Conservation (phyloP, 2,888 invertebrate species). For the Tillus elongatus region DNA sequence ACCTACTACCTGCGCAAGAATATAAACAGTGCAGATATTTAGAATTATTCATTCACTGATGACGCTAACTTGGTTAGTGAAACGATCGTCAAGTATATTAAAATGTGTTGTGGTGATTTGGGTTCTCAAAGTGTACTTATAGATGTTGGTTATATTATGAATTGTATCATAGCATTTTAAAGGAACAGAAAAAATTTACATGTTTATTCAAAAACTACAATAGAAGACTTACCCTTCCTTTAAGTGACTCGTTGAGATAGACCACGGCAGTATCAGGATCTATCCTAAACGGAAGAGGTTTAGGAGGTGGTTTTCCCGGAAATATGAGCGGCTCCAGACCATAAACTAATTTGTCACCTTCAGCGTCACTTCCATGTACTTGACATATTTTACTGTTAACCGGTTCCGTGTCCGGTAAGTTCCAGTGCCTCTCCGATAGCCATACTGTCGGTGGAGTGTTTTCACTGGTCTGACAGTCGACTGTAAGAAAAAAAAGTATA, state of each 20-base stretch:
- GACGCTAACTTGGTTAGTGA: too few relatives aligned
- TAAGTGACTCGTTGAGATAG: constrained; percentile 67
- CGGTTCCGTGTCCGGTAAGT: constrained; percentile 58
- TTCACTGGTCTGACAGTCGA: constrained; percentile 22
- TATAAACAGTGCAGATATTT: too few relatives aligned
- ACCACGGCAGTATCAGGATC: constrained; percentile 67
- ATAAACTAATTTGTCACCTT: constrained; percentile 55
- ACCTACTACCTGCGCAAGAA: too few relatives aligned
- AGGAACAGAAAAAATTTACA: too few relatives aligned
- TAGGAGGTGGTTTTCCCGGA: constrained; percentile 33
- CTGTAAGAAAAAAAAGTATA: constrained; percentile 19
- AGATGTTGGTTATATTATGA: too few relatives aligned
- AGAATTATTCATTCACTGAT: too few relatives aligned
- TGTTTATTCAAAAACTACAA: background rate
- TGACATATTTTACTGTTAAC: constrained; percentile 64
- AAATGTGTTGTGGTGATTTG: too few relatives aligned
- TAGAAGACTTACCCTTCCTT: constrained; percentile 56
- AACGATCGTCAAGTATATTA: too few relatives aligned
- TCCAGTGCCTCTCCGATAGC: constrained; percentile 63
- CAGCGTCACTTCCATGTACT: constrained; percentile 59
- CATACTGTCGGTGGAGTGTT: constrained; percentile 50
- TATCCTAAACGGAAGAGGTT: constrained; percentile 64
- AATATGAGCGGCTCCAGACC: constrained; percentile 53
- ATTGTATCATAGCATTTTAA: too few relatives aligned
- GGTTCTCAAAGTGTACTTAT: too few relatives aligned